Base-by-base conservation (phyloP, 2,113 vertebrate genomes). In the Menura novaehollandiae region DNA sequence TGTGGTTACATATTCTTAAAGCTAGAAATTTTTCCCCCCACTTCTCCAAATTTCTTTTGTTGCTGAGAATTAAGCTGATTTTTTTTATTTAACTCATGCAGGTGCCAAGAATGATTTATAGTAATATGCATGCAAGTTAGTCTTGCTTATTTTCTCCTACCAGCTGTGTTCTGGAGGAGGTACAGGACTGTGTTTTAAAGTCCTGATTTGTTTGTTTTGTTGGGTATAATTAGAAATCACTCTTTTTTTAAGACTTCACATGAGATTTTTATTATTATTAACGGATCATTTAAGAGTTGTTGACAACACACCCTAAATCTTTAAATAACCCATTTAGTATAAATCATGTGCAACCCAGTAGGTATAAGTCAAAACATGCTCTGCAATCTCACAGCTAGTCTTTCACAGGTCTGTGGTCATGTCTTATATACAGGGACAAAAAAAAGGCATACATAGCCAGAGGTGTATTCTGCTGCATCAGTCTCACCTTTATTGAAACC, bases 21-120 rank as follows among this genome's bases (percentile, higher is more conserved):
- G 9, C 6, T 46, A 55, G 20, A 35, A 71, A 23, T 26, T 21
- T 8, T 21, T 3, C 1, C 3, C 11, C 6, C 2, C 1, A 20
- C 33, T 52, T 33, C 5, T 51, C 22, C 15, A 20, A 0, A 46
- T 91, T 52, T 69, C 41, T 56, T 43, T n/a, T 62, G 12, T 47
- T 66, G 35, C 44, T 91, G 23, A 59, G 58, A 88, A 73, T 73
- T 37, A 74, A 74, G 15, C 13, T 53, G 15, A 16, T 28, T 56
- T 78, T 76, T 71, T 47, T 11, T 55, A n/a, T 91, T 55, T 66
- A 78, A n/a, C 5, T 82, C 27, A 9, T 33, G 6, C 22, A 73
- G 21, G 15, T 85, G 32, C 11, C 52, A 67, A 75, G 46, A 55
- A 27, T 1, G 1, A 73, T 89, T 91, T 63, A n/a, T 53, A 35